Base-by-base conservation (phyloP, 2,888 invertebrate species). In the Conchocele bisecta region DNA sequence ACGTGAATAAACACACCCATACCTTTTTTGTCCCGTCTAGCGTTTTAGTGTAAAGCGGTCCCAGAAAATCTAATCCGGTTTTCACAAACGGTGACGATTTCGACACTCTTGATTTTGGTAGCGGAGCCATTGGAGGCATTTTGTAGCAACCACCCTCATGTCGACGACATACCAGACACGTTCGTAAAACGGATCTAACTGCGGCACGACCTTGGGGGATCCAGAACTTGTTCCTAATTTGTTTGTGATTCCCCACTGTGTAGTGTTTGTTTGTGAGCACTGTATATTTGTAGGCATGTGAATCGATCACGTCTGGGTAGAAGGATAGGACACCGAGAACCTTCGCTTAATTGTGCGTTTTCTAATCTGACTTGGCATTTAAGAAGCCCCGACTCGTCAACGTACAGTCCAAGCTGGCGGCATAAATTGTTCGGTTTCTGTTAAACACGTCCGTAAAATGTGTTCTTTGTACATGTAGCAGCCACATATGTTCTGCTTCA, bases 51-150 rank as follows among this genome's bases (percentile, higher is more conserved):
- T 64, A 37, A 6, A 64, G 20, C 17, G 48, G 64, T 29, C 68
- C 60, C 1, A 60, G 20, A 46, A 60, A 67, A 48, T 67, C 67
- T 3, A 67, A 15, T n/a, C 60, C 65, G 31, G 51, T 58, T 9
- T 22, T 42, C 17, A 35, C 5, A 29, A 67, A 67, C 6, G 67
- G 53, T 17, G 28, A 15, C 13, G 60, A 44, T 37, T 54, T 9
- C 46, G 51, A 17, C 13, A 67, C 59, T 24, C 67, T 59, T 20
- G 46, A 26, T 54, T 11, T 54, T 37, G 67, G 59, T 33, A 60
- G 48, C 15, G 67, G 59, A n/a, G 53, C 11, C 53, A 67, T 67
- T 37, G 24, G 35, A 29, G 67, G 61, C 61, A 61, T 39, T 61
- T 31, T 60, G 29, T 41, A 61, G 9, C 54, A 31, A 6, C 66